Conservation (phyloP, 2,888 invertebrate genomes). For the Clivina fossor region DNA sequence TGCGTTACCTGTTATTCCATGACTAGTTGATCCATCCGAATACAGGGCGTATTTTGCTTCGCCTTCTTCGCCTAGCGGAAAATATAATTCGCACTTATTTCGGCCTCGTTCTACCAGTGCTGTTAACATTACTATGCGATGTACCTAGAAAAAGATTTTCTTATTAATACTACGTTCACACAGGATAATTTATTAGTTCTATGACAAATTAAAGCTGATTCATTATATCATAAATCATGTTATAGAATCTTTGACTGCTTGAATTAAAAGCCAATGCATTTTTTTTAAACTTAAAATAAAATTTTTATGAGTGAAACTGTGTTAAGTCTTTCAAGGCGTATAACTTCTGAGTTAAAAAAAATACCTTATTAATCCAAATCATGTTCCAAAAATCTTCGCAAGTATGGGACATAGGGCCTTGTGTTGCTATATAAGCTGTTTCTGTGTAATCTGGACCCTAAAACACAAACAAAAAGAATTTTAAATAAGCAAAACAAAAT, state of each 20-base stretch:
- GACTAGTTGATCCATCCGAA: constrained; percentile 7
- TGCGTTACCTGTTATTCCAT: constrained; percentile 13
- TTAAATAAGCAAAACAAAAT: no score
- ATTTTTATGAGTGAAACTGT: no score
- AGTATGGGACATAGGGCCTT: constrained; percentile 88
- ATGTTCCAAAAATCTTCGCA: constrained; percentile 90
- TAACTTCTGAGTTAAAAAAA: no score
- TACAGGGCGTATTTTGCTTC: constrained; percentile 24
- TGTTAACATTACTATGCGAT: constrained; percentile 83
- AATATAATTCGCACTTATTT: constrained; percentile 87
- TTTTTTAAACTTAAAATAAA: no score
- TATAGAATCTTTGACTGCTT: no score
- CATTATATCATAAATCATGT: no score
- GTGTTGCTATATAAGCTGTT: constrained; percentile 87
- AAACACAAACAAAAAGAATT: no score
- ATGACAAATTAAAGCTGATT: no score
- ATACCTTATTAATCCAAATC: constrained; percentile 59
- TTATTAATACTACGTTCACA: no score
- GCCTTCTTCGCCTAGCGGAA: constrained; percentile 61
- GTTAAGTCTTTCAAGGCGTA: no score
- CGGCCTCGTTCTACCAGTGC: constrained; percentile 81
- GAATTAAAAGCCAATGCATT: no score
- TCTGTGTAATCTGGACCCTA: constrained; percentile 89
- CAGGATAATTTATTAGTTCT: no score
- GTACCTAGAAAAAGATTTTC: constrained; percentile 55